phyloP scores from a whole-genome alignment of 1,140 invertebrate species.

The Bombus affinis region DNA sequence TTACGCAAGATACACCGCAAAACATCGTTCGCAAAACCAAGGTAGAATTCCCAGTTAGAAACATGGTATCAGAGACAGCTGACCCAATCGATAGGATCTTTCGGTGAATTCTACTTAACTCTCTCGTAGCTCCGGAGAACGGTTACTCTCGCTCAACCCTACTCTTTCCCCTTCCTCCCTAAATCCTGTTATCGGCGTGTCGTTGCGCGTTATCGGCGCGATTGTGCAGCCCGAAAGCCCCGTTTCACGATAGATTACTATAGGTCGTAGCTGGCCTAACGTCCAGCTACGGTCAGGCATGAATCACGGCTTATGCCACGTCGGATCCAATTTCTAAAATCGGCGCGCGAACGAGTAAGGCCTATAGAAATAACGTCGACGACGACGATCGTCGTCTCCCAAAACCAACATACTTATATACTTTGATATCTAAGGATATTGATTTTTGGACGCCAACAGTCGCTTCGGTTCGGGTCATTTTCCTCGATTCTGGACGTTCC shows the following conservation, averaged over 20 bases:
- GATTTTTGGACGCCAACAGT: too few species aligned
- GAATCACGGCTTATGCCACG: constrained; percentile 63
- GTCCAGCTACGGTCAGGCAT: constrained; percentile 41
- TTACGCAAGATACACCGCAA: neutral
- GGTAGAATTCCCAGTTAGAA: constrained; percentile 23
- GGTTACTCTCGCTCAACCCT: constrained; percentile 36
- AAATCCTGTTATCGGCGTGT: constrained; percentile 71
- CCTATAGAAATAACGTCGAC: constrained; percentile 52
- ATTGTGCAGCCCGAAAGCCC: constrained; percentile 67
- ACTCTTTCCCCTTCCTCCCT: constrained; percentile 32
- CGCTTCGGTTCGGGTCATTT: neutral
- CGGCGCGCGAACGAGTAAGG: constrained; percentile 29
- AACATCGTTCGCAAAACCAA: neutral
- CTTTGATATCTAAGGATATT: too few species aligned
- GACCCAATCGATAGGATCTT: constrained; percentile 68
- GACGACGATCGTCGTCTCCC: constrained; percentile 5
- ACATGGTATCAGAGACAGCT: constrained; percentile 41
- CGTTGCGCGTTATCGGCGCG: constrained; percentile 68
- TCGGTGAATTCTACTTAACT: constrained; percentile 34
- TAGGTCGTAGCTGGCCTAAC: constrained; percentile 51
- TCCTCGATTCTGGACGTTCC: neutral
- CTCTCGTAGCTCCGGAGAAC: neutral
- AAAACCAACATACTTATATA: too few species aligned
- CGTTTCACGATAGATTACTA: constrained; percentile 71
- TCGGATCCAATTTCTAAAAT: constrained; percentile 63